A percentile compares a stretch with the other conserved stretches of the same genome.
phyloP scores from a whole-genome alignment of 2,113 vertebrate genomes.

The Toxotes jaculatrix region DNA sequence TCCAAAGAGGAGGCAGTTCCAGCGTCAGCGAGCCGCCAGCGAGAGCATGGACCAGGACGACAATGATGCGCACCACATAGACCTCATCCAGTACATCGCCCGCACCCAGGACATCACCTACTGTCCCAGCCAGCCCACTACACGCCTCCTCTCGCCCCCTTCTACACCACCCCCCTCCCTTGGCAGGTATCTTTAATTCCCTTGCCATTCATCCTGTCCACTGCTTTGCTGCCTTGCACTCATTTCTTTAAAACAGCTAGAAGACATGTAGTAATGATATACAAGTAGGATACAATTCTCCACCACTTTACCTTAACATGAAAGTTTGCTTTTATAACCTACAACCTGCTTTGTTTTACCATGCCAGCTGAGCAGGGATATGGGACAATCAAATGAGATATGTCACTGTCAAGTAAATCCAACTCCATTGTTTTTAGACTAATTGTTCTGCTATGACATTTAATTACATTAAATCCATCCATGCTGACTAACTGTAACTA shows the following conservation, averaged over 20 bases:
- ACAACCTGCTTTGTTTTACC: neutral
- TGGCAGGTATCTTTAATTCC: constrained; percentile 98
- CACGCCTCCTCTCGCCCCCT: constrained; percentile 85
- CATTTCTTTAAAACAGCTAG: constrained; percentile 57
- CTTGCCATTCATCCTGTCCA: constrained; percentile 86
- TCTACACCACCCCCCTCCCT: constrained; percentile 92
- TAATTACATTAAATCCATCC: neutral
- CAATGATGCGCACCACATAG: constrained; percentile 85
- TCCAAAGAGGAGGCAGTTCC: constrained; percentile 94
- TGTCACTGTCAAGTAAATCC: neutral
- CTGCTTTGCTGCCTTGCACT: constrained; percentile 76
- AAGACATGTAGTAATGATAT: neutral
- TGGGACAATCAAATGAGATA: neutral
- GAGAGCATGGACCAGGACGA: constrained; percentile 96
- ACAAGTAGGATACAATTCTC: constrained; percentile 8
- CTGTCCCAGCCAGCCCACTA: constrained; percentile 75
- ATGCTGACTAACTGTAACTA: neutral
- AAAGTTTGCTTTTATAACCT: neutral
- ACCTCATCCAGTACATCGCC: constrained; percentile 96
- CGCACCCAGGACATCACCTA: constrained; percentile 86
- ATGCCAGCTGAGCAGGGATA: neutral
- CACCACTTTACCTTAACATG: neutral
- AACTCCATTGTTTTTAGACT: neutral
- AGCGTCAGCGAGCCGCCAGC: constrained; percentile 95
- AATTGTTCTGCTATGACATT: constrained; percentile 11